Conservation (phyloP, 1,140 invertebrate genomes). For the Cyphomyrmex costatus region DNA sequence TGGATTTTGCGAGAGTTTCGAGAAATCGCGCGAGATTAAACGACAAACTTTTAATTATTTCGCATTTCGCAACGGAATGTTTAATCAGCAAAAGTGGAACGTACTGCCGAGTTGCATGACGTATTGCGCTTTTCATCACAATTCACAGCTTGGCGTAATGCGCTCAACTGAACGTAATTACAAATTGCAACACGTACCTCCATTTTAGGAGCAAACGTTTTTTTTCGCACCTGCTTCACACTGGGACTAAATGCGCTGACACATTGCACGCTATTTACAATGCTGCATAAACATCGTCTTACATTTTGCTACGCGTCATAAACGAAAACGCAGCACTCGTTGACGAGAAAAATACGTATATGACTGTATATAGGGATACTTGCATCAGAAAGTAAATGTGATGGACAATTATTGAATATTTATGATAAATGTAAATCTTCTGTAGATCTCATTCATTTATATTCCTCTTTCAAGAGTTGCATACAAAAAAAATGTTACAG, state of each 20-base stretch:
- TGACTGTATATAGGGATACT: background rate
- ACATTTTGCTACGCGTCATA: background rate
- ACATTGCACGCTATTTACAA: constrained; percentile 26
- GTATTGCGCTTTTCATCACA: constrained; percentile 70
- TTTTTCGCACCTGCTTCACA: background rate
- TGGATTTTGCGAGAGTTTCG: constrained; percentile 50
- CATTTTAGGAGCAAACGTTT: constrained; percentile 25
- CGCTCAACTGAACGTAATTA: constrained; percentile 73
- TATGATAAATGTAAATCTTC: too few species aligned
- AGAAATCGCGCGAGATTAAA: constrained; percentile 69
- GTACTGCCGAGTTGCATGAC: constrained; percentile 46
- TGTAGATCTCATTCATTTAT: too few species aligned
- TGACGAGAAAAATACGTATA: background rate
- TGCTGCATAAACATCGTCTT: constrained; percentile 10
- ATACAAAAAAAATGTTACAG: too few species aligned
- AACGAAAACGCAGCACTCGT: background rate
- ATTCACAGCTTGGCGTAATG: constrained; percentile 67
- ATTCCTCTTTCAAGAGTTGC: too few species aligned
- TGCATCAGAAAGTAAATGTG: background rate
- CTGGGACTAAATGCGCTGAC: constrained; percentile 35
- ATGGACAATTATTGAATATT: background rate
- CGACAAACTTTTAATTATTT: constrained; percentile 74
- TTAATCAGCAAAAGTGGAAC: constrained; percentile 70
- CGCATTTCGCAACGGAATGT: constrained; percentile 65
- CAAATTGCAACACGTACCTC: constrained; percentile 54